phyloP scores from a whole-genome alignment of 2,113 vertebrate genomes.

The Sisor rabdophorus region DNA sequence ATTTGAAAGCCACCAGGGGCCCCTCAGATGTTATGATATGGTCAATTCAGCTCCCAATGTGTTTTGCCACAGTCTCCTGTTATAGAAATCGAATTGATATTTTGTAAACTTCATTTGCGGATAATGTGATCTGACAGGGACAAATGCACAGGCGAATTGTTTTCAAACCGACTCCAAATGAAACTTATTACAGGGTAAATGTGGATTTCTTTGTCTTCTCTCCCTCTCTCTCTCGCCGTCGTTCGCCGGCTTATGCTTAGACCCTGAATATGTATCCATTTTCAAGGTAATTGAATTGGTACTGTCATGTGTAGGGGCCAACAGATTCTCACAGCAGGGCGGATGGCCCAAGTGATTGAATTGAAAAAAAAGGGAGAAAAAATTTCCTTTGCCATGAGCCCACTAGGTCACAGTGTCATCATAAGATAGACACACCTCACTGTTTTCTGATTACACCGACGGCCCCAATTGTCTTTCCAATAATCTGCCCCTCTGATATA shows the following conservation, averaged over 20 bases:
- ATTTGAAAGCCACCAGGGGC: slow-evolving; percentile 86
- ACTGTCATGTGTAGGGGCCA: slow-evolving; percentile 87
- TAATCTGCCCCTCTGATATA: slow-evolving; percentile 77
- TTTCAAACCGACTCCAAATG: slow-evolving; percentile 97
- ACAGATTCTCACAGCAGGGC: slow-evolving; percentile 82
- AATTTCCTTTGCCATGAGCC: slow-evolving; percentile 60
- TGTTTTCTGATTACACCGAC: slow-evolving; percentile 85
- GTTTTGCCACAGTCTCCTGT: slow-evolving; percentile 74
- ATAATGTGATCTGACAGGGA: slow-evolving; percentile 99
- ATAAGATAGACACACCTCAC: slow-evolving; percentile 78
- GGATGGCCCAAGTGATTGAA: slow-evolving; percentile 85
- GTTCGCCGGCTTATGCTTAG: slow-evolving; percentile 73
- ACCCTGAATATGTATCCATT: slow-evolving; percentile 93
- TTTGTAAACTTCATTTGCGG: slow-evolving; percentile 99
- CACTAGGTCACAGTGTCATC: slow-evolving; percentile 68
- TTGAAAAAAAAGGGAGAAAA: slow-evolving; percentile 76
- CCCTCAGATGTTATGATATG: slow-evolving; percentile 82
- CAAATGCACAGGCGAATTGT: slow-evolving; percentile 97
- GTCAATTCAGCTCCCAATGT: slow-evolving; percentile 75
- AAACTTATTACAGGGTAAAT: slow-evolving; percentile 99
- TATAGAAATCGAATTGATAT: slow-evolving; percentile 99
- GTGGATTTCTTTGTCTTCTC: slow-evolving; percentile 88
- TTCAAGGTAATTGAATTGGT: slow-evolving; percentile 94
- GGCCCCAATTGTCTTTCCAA: slow-evolving; percentile 79
- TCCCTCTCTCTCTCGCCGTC: slow-evolving; percentile 60